Evolutionary conservation across 1,140 invertebrate species (phyloP), one percentile per base, ranked within the genome.

Genomic region (Mercenaria mercenaria): DNA sequence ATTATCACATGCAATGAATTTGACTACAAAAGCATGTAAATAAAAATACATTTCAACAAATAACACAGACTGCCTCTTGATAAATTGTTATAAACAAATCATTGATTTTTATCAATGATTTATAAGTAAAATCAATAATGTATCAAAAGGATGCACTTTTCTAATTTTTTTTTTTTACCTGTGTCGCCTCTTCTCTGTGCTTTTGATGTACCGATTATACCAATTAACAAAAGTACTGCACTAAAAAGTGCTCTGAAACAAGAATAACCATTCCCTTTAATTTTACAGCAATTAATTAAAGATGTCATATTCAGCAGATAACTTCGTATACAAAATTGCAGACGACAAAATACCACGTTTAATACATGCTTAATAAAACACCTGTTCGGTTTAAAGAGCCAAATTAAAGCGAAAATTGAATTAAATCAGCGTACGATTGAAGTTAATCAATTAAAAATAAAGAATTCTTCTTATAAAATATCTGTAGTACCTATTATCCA

Each of bases 91-190:
- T 72, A 10, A 20, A 72, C 39, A 4, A n/a, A 39, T 72, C 67
- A 72, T 72, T 72, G 67, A 72, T 13, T 72, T 41, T n/a, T 39
- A 72, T 72, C 67, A 72, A 72, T 72, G 34, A 37, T 72, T 72
- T 39, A 26, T 23, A 15, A 72, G 39, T 72, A 72, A 39, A 72
- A 72, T 72, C 67, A 39, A 72, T 72, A 72, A 39, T 72, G 34
- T 4, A 39, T 72, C 34, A 72, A 72, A 72, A 72, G 15, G 67
- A 72, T 72, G 67, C 37, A 39, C 67, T 72, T 39, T 67, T 64
- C 43, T 47, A 15, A 47, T 26, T 59, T 6, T 59, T n/a, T 59
- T 4, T 26, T 32, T 41, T 72, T 72, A 72, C 67, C 67, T 72
- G 67, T 72, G 34, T 72, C 67, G 4, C 67, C 67, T 15, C 67